A percentile compares a stretch with the other conserved stretches of the same genome.
phyloP scores from a whole-genome alignment of 1,140 invertebrate genomes.

The Drosophila suzukii region DNA sequence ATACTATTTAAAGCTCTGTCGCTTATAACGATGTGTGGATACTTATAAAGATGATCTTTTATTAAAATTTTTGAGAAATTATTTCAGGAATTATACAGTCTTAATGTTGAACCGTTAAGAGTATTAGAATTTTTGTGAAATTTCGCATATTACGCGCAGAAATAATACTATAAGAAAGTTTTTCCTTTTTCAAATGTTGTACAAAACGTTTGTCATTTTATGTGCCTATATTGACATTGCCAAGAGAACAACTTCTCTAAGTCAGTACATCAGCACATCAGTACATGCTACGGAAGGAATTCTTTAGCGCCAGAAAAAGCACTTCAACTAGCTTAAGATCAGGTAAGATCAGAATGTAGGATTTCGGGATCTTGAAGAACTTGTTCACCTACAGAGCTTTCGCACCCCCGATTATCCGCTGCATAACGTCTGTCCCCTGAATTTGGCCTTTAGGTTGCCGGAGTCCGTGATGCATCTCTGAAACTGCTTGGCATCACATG shows the following conservation, averaged over 20 bases:
- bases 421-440: slow-evolving; percentile 84
- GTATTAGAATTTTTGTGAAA: not conserved
- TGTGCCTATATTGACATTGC: not conserved
- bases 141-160: not conserved
- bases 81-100: not conserved
- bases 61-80: not conserved
- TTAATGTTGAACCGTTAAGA: not conserved
- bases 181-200: not conserved
- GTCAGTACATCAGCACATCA: no score
- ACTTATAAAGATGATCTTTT: no score
- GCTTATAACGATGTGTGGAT: no score
- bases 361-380: slow-evolving; percentile 77
- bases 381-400: slow-evolving; percentile 77
- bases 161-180: not conserved
- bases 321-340: slow-evolving; percentile 88
- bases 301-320: slow-evolving; percentile 89
- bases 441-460: not conserved
- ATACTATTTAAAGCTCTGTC: not conserved
- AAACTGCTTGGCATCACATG: not conserved
- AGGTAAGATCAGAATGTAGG: slow-evolving; percentile 79
- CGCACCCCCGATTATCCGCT: slow-evolving; percentile 87
- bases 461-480: not conserved
- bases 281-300: no score
- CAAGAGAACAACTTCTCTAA: not conserved
- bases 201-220: not conserved